These are phyloP conservation scores for Microplitis mediator DNA, from an alignment of 1,140 invertebrate genomes.

Conservation along the genomic window DNA sequence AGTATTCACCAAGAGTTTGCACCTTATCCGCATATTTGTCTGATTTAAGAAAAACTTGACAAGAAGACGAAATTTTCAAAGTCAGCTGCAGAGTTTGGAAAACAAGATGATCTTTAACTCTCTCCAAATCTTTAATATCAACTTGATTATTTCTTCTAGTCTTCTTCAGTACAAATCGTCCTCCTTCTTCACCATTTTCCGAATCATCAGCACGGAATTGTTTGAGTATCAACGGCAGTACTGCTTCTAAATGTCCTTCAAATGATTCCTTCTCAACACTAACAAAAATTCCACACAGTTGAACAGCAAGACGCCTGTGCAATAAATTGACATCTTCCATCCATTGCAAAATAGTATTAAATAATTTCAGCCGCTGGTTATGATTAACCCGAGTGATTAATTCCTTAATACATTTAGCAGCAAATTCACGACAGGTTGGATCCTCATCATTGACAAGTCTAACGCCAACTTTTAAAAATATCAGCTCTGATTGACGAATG, in stretches of 20 bases:
- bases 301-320: slow-evolving; percentile 65
- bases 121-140: slow-evolving; percentile 49
- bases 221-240: slow-evolving; percentile 59
- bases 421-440: slow-evolving; percentile 69
- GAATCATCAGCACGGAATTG: slow-evolving; percentile 53
- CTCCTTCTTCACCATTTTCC: slow-evolving; percentile 44
- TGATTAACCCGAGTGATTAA: slow-evolving; percentile 67
- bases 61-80: slow-evolving; percentile 67
- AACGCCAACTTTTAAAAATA: slow-evolving; percentile 77
- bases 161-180: slow-evolving; percentile 47
- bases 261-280: slow-evolving; percentile 73
- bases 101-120: slow-evolving; percentile 71
- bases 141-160: slow-evolving; percentile 31
- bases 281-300: slow-evolving; percentile 74
- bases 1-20: slow-evolving; percentile 59
- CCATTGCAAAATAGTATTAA: slow-evolving; percentile 71
- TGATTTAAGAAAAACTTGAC: slow-evolving; percentile 62
- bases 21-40: slow-evolving; percentile 56
- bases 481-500: slow-evolving; percentile 67
- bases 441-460: slow-evolving; percentile 77
- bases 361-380: slow-evolving; percentile 67
- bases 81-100: slow-evolving; percentile 72
- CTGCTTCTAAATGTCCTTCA: slow-evolving; percentile 62
- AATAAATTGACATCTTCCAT: slow-evolving; percentile 71
- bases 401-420: slow-evolving; percentile 70